Base-by-base conservation (phyloP, 2,797 vertebrate genomes). In the Pangasius krempfi region DNA sequence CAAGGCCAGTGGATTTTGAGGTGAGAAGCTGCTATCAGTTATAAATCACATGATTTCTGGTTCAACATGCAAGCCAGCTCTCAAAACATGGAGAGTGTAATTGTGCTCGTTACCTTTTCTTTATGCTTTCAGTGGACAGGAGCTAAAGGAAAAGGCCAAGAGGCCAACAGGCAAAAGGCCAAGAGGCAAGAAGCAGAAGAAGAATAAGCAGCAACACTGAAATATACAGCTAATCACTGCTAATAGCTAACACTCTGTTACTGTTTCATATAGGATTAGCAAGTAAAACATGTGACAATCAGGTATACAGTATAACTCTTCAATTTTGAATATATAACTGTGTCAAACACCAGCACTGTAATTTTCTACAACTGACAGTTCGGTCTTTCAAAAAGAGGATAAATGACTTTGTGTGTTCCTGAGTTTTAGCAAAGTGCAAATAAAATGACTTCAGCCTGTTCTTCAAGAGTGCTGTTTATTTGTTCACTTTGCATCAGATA, bases 1-100 rank as follows among this genome's bases (percentile, higher is more conserved):
- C 91, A 91, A 84, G 91, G 90, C 44, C 44, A 76, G 33, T 73
- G 60, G 25, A 20, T 91, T 22, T 8, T 92, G 86, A 70, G 76
- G 91, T 92, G 62, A 91, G 76, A 13, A 76, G 6, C 82, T 13
- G 16, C 64, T 9, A 20, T 5, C 14, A 7, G 33, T 84, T 66
- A 60, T 84, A 84, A 30, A 40, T 76, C 58, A 76, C 37, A 44
- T 62, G 44, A 56, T 47, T 60, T 70, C 9, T 37, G 3, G 37
- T 27, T 44, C 37, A 82, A 12, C 22, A 27, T 80, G 3, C 5
- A 50, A 22, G 44, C 44, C 82, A 84, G 16, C 25, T n/a, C 2
- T 52, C 44, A 52, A 33, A 58, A 9, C 47, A 52, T 73, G 30
- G 30, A 27, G 44, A 50, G 13, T 16, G 27, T 30, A 50, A 56